Percentiles rank a stretch among this genome's conserved stretches.
Conservation (phyloP, 2,113 vertebrate genomes). For the Carassius gibelio region DNA sequence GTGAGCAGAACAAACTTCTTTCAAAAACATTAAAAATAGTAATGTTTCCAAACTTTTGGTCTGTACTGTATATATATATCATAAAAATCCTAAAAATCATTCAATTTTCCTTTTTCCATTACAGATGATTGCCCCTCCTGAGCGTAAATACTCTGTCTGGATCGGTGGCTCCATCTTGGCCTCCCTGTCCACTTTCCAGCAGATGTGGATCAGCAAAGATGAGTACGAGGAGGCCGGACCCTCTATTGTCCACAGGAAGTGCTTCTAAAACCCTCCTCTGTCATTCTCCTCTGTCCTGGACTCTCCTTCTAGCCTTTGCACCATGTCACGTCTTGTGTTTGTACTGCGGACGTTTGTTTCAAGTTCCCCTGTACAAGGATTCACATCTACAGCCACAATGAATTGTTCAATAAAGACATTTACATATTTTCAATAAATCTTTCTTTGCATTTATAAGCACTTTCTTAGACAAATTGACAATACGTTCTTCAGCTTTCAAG, state of each 20-base stretch:
- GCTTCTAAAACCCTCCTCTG: conserved; percentile 76
- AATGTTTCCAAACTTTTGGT: no score
- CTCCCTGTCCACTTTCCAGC: conserved; percentile 90
- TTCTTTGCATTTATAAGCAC: neutral
- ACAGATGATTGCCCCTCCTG: conserved; percentile 88
- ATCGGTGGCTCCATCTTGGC: conserved; percentile 91
- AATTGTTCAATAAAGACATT: conserved; percentile 51
- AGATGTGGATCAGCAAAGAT: conserved; percentile 94
- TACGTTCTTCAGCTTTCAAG: neutral
- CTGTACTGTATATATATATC: no score
- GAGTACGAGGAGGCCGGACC: conserved; percentile 89
- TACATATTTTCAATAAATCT: conserved; percentile 37
- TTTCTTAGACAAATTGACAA: neutral
- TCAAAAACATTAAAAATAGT: no score
- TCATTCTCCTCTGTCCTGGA: conserved; percentile 1
- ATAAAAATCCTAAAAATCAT: no score
- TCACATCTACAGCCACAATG: conserved; percentile 8
- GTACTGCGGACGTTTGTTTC: conserved; percentile 15
- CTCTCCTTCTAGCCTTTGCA: conserved; percentile 18
- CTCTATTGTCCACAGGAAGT: conserved; percentile 90
- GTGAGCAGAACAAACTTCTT: no score
- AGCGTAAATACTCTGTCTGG: conserved; percentile 90
- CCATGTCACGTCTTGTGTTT: neutral
- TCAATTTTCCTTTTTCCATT: neutral
- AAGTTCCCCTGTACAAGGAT: conserved; percentile 30